A percentile compares a stretch with the other conserved stretches of the same genome.
These are phyloP conservation scores for Jordanella pulchra DNA, from an alignment of 2,797 vertebrate species.

Conservation along the genomic window DNA sequence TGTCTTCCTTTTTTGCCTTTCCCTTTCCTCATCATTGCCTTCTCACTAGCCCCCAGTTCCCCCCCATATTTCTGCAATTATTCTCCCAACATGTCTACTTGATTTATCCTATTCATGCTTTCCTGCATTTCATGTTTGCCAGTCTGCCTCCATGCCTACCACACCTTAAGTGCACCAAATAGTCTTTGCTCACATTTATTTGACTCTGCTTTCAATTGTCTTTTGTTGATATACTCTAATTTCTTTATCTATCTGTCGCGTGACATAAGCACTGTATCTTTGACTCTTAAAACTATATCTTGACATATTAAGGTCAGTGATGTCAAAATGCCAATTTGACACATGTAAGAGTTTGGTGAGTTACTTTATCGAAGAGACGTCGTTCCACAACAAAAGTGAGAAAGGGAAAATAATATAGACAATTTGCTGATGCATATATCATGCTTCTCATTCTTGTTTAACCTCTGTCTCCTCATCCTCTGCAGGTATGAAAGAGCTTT, in stretches of 20 bases:
- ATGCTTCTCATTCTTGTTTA: conserved; percentile 5
- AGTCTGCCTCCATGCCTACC: conserved; percentile 6
- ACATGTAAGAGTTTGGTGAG: not conserved
- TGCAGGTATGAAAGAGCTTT: conserved; percentile 91
- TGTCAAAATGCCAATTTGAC: not conserved
- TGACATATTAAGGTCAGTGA: not conserved
- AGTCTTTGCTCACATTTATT: conserved; percentile 2
- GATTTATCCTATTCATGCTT: conserved; percentile 8
- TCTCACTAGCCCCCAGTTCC: conserved; percentile 5
- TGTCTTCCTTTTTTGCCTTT: conserved; percentile 40
- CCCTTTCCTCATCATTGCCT: conserved; percentile 26
- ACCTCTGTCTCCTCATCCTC: conserved; percentile 6
- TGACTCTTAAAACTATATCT: conserved; percentile 18
- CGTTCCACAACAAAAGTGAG: not conserved
- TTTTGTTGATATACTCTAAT: not conserved
- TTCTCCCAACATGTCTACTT: not conserved
- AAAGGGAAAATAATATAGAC: conserved; percentile 1
- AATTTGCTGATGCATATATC: conserved; percentile 16
- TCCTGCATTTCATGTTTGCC: not conserved
- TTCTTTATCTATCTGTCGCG: not conserved
- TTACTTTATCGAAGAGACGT: not conserved
- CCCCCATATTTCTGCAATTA: not conserved
- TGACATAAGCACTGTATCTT: conserved; percentile 9
- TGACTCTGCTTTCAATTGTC: conserved; percentile 1
- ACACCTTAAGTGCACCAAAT: conserved; percentile 3